Conservation (phyloP, 2,113 vertebrate species). For the Otocyon megalotis region DNA sequence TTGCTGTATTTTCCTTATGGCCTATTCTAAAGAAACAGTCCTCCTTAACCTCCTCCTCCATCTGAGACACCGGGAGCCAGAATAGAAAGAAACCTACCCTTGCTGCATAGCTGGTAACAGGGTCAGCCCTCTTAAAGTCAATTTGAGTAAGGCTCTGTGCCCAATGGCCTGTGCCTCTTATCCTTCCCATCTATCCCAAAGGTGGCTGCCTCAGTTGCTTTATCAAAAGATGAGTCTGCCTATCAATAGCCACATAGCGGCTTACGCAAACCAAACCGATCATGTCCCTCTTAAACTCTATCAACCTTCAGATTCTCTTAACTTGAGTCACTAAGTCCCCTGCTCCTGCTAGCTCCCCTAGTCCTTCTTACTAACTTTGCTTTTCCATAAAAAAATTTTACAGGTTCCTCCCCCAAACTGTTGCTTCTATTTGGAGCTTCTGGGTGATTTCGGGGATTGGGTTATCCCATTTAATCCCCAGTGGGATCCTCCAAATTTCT, state of each 20-base stretch:
- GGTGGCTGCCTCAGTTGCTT: neutral
- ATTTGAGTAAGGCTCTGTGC: slow-evolving; percentile 12
- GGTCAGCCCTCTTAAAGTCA: neutral
- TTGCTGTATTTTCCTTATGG: slow-evolving; percentile 10
- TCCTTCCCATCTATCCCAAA: neutral
- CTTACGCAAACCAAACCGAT: slow-evolving; percentile 33
- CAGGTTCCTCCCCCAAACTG: neutral
- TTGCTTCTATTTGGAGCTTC: slow-evolving; percentile 41
- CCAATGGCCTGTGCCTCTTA: neutral
- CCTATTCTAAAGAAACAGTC: slow-evolving; percentile 39
- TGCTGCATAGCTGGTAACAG: neutral
- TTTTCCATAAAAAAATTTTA: slow-evolving; percentile 47
- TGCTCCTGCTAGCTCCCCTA: neutral
- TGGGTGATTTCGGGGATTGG: slow-evolving; percentile 26
- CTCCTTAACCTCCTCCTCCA: slow-evolving; percentile 44
- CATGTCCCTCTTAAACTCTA: slow-evolving; percentile 6
- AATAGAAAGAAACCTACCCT: slow-evolving; percentile 23
- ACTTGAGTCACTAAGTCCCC: neutral
- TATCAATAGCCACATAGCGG: slow-evolving; percentile 1
- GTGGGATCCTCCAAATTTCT: slow-evolving; percentile 56
- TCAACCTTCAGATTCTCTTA: slow-evolving; percentile 38
- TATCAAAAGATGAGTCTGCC: slow-evolving; percentile 24
- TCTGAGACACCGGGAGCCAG: neutral
- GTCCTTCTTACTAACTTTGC: slow-evolving; percentile 49
- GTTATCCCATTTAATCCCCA: slow-evolving; percentile 51